Percentiles rank a stretch among this genome's conserved stretches.
Conservation (phyloP, 2,888 invertebrate species). For the Anticlea derivata region DNA sequence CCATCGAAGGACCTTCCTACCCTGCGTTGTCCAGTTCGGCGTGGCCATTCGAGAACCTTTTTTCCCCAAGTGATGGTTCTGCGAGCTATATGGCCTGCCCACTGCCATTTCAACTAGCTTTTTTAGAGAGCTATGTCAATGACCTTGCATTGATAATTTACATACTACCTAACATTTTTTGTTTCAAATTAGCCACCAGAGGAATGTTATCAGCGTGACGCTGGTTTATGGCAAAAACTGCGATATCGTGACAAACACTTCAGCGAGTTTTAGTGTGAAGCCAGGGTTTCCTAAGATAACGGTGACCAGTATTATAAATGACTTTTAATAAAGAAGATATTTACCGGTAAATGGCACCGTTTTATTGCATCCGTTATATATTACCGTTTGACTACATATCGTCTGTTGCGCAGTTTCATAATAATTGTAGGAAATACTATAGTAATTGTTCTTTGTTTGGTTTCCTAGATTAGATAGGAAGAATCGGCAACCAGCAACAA, state of each 20-base stretch:
- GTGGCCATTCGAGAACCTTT: too few species aligned
- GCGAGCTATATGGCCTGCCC: too few species aligned
- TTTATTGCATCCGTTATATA: too few species aligned
- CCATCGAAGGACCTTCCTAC: too few species aligned
- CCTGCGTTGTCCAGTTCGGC: too few species aligned
- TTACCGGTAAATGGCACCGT: too few species aligned
- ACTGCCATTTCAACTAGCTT: too few species aligned
- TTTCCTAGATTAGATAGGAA: background rate
- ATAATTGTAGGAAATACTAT: background rate
- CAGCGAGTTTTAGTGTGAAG: background rate
- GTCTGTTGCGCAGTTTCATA: background rate
- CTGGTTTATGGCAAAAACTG: constrained; percentile 1
- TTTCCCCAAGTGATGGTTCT: too few species aligned
- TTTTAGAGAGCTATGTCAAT: too few species aligned
- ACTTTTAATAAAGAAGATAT: too few species aligned
- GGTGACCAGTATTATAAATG: background rate
- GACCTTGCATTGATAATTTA: background rate
- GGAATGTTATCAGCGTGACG: constrained; percentile 8
- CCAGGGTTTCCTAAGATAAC: background rate
- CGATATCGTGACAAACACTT: constrained; percentile 4
- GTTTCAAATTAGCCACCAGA: constrained; percentile 1
- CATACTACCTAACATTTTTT: constrained; percentile 1
- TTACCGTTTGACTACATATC: too few species aligned
- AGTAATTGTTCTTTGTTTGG: background rate
- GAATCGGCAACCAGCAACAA: too few species aligned